Conservation (phyloP, 2,888 invertebrate species). For the Xestia xanthographa region DNA sequence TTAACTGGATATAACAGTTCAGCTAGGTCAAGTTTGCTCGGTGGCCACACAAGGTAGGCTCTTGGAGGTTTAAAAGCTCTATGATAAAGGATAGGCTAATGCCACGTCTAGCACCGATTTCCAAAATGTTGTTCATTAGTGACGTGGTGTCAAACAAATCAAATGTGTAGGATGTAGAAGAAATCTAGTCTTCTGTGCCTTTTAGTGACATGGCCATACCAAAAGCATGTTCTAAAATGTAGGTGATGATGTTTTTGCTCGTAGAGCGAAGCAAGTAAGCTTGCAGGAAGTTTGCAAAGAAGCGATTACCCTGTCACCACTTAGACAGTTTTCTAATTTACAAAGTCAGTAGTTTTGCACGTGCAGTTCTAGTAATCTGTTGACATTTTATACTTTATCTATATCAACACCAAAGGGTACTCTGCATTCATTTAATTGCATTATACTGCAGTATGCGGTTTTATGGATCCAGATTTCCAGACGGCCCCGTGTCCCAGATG, state of each 20-base stretch:
- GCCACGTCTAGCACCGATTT: background rate
- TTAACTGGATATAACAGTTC: slow-evolving; percentile 54
- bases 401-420: slow-evolving; percentile 3
- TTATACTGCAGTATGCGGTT: background rate
- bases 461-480: slow-evolving; percentile 1
- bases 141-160: background rate
- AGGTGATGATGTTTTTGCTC: background rate
- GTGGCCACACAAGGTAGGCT: slow-evolving; percentile 62
- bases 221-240: background rate
- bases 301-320: slow-evolving; percentile 21
- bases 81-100: slow-evolving; percentile 34
- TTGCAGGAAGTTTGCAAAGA: slow-evolving; percentile 26
- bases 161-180: too few relatives aligned
- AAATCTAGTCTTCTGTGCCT: too few relatives aligned
- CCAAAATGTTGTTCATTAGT: background rate
- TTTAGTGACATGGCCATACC: background rate
- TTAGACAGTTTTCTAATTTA: slow-evolving; percentile 47
- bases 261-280: slow-evolving; percentile 6
- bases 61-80: slow-evolving; percentile 63
- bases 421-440: slow-evolving; percentile 7
- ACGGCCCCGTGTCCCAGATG: background rate
- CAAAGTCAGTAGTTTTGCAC: slow-evolving; percentile 30
- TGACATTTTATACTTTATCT: slow-evolving; percentile 19
- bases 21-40: slow-evolving; percentile 76
- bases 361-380: slow-evolving; percentile 11